Conservation (phyloP, 2,888 invertebrate species). For the Rotaria sp. region DNA sequence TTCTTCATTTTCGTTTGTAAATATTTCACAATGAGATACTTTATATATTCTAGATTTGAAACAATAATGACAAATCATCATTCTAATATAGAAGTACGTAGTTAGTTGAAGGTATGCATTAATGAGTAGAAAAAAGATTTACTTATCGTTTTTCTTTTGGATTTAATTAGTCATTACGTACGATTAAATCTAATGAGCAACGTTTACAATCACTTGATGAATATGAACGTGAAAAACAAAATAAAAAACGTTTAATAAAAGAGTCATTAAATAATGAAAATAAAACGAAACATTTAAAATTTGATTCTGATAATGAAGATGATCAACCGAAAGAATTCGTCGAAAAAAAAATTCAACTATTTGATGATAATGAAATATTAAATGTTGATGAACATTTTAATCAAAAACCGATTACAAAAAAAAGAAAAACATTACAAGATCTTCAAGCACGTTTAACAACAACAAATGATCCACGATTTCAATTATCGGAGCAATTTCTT, state of each 20-base stretch:
- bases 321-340: background rate
- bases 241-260: background rate
- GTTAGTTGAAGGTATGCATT: background rate
- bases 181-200: background rate
- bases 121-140: background rate
- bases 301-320: background rate
- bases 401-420: background rate
- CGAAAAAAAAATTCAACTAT: background rate
- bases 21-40: background rate
- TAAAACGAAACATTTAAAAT: background rate
- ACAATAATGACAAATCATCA: background rate
- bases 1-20: slow-evolving; percentile 11
- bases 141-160: background rate
- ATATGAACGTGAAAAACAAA: background rate
- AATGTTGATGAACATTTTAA: background rate
- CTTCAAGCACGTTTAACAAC: background rate
- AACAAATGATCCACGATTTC: background rate
- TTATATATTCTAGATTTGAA: background rate
- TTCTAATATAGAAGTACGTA: background rate
- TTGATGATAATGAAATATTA: background rate
- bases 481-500: background rate
- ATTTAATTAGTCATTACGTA: background rate
- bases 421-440: background rate
- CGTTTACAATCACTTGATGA: background rate
- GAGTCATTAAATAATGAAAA: background rate